phyloP scores from a whole-genome alignment of 2,888 invertebrate genomes.

The Iselma pallidipennis region DNA sequence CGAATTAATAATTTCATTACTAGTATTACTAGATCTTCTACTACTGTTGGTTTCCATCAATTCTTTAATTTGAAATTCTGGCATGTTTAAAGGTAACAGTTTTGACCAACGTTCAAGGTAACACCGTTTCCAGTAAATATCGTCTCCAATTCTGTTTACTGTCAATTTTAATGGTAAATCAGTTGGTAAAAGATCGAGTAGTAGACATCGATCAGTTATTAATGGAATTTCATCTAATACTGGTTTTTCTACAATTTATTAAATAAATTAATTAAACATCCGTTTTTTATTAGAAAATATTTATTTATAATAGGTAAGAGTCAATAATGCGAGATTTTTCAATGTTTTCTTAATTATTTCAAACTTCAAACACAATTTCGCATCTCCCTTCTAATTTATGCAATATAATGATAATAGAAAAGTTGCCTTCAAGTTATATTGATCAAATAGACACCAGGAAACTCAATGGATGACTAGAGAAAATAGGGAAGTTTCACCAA shows the following conservation, averaged over 20 bases:
- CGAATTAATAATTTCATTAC: not conserved
- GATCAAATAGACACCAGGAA: no score
- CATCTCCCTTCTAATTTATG: no score
- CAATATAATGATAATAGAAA: no score
- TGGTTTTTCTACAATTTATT: constrained; percentile 38
- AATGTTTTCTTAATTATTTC: no score
- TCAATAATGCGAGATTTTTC: not conserved
- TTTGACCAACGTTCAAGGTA: constrained; percentile 46
- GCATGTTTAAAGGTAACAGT: constrained; percentile 21
- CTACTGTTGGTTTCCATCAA: constrained; percentile 6
- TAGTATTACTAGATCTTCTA: not conserved
- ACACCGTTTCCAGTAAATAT: constrained; percentile 49
- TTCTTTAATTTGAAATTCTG: constrained; percentile 6
- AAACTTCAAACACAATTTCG: no score
- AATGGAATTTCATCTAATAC: constrained; percentile 41
- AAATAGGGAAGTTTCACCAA: no score
- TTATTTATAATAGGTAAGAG: no score
- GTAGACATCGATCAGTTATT: constrained; percentile 38
- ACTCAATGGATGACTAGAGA: no score
- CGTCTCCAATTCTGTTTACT: constrained; percentile 43
- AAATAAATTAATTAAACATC: not conserved
- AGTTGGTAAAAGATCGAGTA: constrained; percentile 45
- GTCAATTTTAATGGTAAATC: constrained; percentile 43
- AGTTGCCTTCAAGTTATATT: no score
- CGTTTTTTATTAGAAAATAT: no score